Conservation (phyloP, 1,140 invertebrate genomes). For the Grapholita molesta region DNA sequence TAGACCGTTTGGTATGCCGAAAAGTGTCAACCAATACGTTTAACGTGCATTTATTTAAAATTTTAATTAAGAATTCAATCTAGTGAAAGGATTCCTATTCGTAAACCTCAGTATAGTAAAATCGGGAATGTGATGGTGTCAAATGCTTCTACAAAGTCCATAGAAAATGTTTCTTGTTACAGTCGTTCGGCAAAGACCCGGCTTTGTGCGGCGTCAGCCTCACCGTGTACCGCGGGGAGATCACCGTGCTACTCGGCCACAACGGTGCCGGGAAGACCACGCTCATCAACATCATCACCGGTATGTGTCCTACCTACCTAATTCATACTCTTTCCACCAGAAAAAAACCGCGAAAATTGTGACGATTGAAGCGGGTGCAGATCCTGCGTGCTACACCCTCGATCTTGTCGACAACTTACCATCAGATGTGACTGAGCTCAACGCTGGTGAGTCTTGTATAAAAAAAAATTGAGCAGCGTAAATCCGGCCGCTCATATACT, state of each 20-base stretch:
- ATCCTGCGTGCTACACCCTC: no score
- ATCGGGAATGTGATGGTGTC: not conserved
- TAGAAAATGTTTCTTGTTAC: no score
- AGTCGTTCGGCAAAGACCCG: constrained; percentile 50
- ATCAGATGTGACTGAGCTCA: no score
- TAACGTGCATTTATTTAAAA: not conserved
- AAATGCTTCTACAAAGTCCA: not conserved
- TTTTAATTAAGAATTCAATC: no score
- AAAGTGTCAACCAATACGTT: not conserved
- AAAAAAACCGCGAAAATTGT: no score
- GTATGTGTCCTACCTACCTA: constrained; percentile 51
- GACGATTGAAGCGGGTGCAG: no score
- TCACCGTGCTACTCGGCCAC: constrained; percentile 88
- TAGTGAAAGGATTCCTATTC: not conserved
- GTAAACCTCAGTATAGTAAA: not conserved
- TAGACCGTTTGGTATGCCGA: not conserved
- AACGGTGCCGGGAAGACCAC: constrained; percentile 87
- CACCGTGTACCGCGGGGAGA: constrained; percentile 84
- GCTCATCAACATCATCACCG: constrained; percentile 90
- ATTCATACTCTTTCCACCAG: not conserved
- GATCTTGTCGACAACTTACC: no score
- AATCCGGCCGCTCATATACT: no score
- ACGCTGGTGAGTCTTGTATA: no score
- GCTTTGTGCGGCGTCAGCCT: constrained; percentile 85
- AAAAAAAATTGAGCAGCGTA: no score